Evolutionary conservation across 2,797 vertebrate species (phyloP).

Genomic region (Sebastes umbrosus): DNA sequence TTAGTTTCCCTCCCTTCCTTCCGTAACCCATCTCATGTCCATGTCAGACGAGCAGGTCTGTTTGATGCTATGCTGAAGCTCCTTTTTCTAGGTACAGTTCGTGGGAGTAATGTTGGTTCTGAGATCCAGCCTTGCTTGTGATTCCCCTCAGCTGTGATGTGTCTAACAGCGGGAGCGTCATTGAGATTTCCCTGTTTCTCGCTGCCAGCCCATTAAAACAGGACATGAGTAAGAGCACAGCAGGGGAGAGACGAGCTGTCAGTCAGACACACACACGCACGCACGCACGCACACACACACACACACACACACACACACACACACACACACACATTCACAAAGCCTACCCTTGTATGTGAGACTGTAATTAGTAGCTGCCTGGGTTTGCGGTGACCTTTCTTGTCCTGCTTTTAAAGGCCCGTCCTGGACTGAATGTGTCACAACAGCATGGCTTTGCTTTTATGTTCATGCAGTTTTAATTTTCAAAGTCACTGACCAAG

Average conservation of each 20-base stretch:
- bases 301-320: not conserved
- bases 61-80: conserved; percentile 16
- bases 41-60: conserved; percentile 6
- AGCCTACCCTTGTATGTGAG: conserved; percentile 36
- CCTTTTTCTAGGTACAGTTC: not conserved
- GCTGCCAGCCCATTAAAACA: conserved; percentile 56
- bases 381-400: conserved; percentile 54
- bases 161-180: conserved; percentile 32
- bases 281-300: not conserved
- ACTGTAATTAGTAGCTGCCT: conserved; percentile 52
- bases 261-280: conserved; percentile 7
- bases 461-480: not conserved
- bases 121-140: conserved; percentile 1
- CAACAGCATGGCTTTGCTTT: conserved; percentile 6
- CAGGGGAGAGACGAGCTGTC: conserved; percentile 54
- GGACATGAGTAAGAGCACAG: conserved; percentile 55
- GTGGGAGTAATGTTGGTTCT: conserved; percentile 2
- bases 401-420: conserved; percentile 34
- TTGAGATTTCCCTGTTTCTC: conserved; percentile 47
- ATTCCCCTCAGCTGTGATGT: conserved; percentile 44
- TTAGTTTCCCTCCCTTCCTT: not conserved
- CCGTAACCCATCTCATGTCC: conserved; percentile 13
- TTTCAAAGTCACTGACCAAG: conserved; percentile 1
- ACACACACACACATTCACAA: conserved; percentile 17
- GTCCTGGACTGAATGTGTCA: conserved; percentile 14